Percentiles rank a stretch among this genome's conserved stretches.
Conservation (phyloP, 1,140 invertebrate species). For the Micrasema minimum region DNA sequence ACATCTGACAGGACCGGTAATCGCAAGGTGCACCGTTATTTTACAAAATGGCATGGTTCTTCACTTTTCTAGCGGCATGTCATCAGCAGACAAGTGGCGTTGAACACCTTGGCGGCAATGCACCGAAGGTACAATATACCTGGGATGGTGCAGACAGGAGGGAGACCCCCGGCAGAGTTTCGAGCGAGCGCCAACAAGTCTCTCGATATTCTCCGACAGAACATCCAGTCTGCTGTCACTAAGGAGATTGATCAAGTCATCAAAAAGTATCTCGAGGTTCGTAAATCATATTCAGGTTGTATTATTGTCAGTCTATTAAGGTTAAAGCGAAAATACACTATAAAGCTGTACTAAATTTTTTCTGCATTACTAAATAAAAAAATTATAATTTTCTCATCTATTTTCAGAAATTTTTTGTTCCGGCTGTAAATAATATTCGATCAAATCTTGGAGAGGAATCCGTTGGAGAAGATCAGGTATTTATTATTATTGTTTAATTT, state of each 20-base stretch:
- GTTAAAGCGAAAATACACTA: too few species aligned
- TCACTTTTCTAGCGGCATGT: slow-evolving; percentile 66
- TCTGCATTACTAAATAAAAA: too few species aligned
- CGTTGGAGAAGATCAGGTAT: slow-evolving; percentile 80
- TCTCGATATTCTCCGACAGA: slow-evolving; percentile 78
- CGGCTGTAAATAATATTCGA: slow-evolving; percentile 82
- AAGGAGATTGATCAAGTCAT: slow-evolving; percentile 81
- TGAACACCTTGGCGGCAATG: slow-evolving; percentile 71
- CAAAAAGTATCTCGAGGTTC: slow-evolving; percentile 79
- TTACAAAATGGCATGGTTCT: too few species aligned
- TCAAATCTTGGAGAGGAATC: slow-evolving; percentile 78
- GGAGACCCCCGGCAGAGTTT: slow-evolving; percentile 65
- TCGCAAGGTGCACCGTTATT: too few species aligned
- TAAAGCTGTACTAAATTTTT: too few species aligned
- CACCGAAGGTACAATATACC: slow-evolving; percentile 67
- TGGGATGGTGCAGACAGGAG: slow-evolving; percentile 65
- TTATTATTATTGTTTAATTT: too few species aligned
- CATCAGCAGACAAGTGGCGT: slow-evolving; percentile 72
- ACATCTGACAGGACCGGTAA: too few species aligned
- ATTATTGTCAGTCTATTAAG: too few species aligned
- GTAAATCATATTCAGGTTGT: too few species aligned
- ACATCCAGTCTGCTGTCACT: slow-evolving; percentile 79
- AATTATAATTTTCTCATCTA: too few species aligned
- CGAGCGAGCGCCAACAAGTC: slow-evolving; percentile 75
- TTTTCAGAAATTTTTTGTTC: slow-evolving; percentile 79